Conservation (phyloP, 2,888 invertebrate genomes). For the Habroteleia sp. region DNA sequence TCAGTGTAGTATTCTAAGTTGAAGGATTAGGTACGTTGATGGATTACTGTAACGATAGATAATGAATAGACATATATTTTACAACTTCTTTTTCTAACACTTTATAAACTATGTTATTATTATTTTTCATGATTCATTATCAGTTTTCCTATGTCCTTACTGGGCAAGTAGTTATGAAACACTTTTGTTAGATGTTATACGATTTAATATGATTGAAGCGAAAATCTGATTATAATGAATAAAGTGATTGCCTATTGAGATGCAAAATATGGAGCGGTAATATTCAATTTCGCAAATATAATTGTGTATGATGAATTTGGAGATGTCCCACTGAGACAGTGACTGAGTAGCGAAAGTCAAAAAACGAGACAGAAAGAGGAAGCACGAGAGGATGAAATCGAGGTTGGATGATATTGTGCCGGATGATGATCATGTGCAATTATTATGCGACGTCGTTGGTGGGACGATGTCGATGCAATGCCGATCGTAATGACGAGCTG, state of each 20-base stretch:
- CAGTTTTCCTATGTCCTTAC: no score
- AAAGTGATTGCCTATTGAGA: not conserved
- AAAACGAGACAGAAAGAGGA: constrained; percentile 12
- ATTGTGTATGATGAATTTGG: constrained; percentile 37
- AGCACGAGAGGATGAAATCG: constrained; percentile 43
- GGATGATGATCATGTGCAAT: constrained; percentile 48
- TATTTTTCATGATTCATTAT: no score
- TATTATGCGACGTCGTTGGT: constrained; percentile 46
- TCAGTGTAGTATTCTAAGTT: no score
- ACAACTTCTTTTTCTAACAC: no score
- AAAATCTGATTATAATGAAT: not conserved
- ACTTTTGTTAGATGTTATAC: no score
- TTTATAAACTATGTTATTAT: no score
- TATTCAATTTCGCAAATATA: constrained; percentile 17
- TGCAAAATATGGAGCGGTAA: constrained; percentile 13
- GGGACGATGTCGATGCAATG: constrained; percentile 46
- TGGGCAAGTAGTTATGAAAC: no score
- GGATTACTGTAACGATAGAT: no score
- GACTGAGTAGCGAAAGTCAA: constrained; percentile 58
- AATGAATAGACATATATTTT: no score
- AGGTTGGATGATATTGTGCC: constrained; percentile 62
- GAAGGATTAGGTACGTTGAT: no score
- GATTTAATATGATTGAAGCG: not conserved
- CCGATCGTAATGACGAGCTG: constrained; percentile 47
- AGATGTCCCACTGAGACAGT: constrained; percentile 60